Evolutionary conservation across 2,888 invertebrate species (phyloP).

Genomic region (Andrena fulva): DNA sequence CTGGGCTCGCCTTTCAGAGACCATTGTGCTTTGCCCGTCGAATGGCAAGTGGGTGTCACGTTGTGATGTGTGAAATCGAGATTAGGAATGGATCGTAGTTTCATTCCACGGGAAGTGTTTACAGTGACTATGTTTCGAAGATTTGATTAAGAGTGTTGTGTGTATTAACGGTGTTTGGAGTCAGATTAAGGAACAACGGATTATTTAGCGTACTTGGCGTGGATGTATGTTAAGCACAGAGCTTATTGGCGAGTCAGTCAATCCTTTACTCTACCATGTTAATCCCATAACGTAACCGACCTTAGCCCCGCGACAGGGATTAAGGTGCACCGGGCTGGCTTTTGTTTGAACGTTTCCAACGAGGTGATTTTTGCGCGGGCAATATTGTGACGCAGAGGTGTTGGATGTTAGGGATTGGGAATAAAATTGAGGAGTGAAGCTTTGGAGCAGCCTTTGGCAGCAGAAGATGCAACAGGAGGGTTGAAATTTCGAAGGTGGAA

Average conservation of each 20-base stretch:
- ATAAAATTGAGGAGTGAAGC: background rate
- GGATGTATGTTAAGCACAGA: background rate
- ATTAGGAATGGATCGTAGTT: no score
- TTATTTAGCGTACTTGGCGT: background rate
- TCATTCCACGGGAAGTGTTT: no score
- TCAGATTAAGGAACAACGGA: background rate
- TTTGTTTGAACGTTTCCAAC: background rate
- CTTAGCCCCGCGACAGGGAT: background rate
- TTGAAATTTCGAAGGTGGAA: no score
- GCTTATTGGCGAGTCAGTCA: background rate
- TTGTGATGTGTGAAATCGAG: no score
- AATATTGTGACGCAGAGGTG: background rate
- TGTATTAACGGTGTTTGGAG: background rate
- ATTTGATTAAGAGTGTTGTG: no score
- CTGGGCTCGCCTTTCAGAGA: no score
- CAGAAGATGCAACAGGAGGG: no score
- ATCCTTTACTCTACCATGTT: conserved; percentile 2
- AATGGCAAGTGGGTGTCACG: no score
- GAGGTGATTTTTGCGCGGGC: background rate
- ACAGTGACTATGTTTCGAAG: no score
- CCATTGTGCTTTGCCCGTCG: no score
- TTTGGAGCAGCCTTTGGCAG: background rate
- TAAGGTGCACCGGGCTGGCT: background rate
- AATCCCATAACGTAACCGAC: conserved; percentile 14
- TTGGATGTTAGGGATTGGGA: background rate